Evolutionary conservation across 2,888 invertebrate genomes (phyloP).

Genomic region (Xestia rhomboidea): DNA sequence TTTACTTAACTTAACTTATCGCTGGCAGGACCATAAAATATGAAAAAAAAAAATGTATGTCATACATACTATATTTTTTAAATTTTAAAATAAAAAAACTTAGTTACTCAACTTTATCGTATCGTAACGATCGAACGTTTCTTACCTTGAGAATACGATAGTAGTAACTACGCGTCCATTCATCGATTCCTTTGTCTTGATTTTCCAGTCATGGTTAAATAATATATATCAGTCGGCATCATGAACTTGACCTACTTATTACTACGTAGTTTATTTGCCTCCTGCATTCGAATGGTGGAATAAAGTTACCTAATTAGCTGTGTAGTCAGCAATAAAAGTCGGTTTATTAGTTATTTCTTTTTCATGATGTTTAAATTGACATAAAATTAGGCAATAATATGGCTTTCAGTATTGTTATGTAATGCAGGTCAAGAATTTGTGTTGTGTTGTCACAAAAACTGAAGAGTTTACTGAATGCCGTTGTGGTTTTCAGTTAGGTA

Average conservation of each 20-base stretch:
- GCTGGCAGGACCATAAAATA: too few relatives aligned
- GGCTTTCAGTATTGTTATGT: too few relatives aligned
- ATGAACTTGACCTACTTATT: conserved; percentile 28
- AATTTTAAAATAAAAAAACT: too few relatives aligned
- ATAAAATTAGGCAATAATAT: background rate
- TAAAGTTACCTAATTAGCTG: conserved; percentile 3
- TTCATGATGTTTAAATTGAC: background rate
- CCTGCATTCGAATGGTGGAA: conserved; percentile 25
- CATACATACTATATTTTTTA: too few relatives aligned
- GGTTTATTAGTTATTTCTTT: background rate
- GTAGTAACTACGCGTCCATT: background rate
- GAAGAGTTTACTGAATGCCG: background rate
- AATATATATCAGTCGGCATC: conserved; percentile 29
- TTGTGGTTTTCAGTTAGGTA: background rate
- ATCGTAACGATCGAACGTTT: background rate
- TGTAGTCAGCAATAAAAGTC: conserved; percentile 7
- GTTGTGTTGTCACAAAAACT: background rate
- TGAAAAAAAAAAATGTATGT: too few relatives aligned
- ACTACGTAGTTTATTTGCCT: conserved; percentile 12
- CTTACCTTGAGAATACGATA: conserved; percentile 16
- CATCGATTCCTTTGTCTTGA: conserved; percentile 40
- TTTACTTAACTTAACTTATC: too few relatives aligned
- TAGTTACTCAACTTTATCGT: too few relatives aligned
- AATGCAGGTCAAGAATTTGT: background rate
- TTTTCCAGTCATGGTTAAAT: conserved; percentile 31